These are phyloP conservation scores for Chromis chromis DNA, from an alignment of 2,797 vertebrate species.

Conservation along the genomic window DNA sequence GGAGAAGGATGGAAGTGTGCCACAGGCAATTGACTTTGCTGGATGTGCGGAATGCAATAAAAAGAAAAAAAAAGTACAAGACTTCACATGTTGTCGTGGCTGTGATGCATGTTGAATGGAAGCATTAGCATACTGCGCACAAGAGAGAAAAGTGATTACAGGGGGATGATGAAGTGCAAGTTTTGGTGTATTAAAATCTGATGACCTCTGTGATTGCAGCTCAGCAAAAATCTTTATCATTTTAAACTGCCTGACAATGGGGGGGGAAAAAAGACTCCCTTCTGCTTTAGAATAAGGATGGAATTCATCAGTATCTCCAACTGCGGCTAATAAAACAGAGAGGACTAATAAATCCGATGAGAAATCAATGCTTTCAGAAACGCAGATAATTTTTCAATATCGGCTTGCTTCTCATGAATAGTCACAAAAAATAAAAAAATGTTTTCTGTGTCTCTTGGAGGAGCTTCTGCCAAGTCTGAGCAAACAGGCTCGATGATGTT, in stretches of 20 bases:
- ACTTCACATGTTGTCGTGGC: constrained; percentile 6
- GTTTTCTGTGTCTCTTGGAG: neutral
- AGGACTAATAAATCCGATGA: neutral
- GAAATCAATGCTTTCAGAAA: neutral
- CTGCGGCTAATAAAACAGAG: neutral
- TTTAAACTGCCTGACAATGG: constrained; percentile 2
- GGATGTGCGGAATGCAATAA: constrained; percentile 40
- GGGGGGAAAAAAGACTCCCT: neutral
- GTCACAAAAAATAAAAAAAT: too few relatives aligned
- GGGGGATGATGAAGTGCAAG: constrained; percentile 2
- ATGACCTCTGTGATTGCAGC: constrained; percentile 23
- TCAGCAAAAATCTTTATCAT: constrained; percentile 16
- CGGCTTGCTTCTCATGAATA: too few relatives aligned
- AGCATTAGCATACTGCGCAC: neutral
- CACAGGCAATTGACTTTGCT: constrained; percentile 33
- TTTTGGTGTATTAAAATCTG: constrained; percentile 15
- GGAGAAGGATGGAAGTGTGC: constrained; percentile 54
- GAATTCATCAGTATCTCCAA: constrained; percentile 10
- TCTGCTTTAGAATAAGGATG: constrained; percentile 4
- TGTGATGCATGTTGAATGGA: neutral
- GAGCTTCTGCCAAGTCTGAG: constrained; percentile 15
- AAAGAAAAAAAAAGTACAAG: constrained; percentile 14
- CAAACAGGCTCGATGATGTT: constrained; percentile 9
- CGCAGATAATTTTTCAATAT: neutral
- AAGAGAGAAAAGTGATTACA: neutral